phyloP scores from a whole-genome alignment of 2,113 vertebrate genomes.

The Agelaius tricolor region DNA sequence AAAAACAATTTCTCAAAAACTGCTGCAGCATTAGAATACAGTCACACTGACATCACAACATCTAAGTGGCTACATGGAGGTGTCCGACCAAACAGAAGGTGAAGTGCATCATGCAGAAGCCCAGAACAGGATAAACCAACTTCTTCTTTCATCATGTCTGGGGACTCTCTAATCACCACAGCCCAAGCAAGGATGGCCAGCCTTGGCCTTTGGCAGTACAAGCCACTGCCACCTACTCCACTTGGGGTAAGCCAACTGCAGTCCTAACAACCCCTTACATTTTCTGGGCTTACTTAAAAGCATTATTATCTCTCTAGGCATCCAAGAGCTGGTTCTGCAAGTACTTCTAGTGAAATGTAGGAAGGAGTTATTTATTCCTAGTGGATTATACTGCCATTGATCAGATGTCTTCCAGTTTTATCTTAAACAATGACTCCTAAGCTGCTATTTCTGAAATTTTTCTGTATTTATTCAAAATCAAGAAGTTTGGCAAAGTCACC shows the following conservation, averaged over 20 bases:
- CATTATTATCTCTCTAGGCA: neutral
- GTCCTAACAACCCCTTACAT: neutral
- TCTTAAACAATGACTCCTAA: neutral
- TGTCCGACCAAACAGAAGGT: neutral
- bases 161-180: neutral
- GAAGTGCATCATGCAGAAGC: neutral
- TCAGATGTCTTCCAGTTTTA: neutral
- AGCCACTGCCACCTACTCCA: neutral
- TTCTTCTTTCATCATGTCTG: neutral
- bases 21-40: neutral
- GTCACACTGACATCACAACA: neutral
- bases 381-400: neutral
- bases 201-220: neutral
- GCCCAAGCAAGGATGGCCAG: neutral
- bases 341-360: neutral
- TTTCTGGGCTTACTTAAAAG: neutral
- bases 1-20: neutral
- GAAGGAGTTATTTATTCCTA: neutral
- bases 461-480: neutral
- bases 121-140: neutral
- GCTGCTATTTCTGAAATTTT: neutral
- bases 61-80: accelerated
- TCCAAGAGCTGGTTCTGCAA: neutral
- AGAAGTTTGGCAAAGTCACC: neutral
- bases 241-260: neutral